These are phyloP conservation scores for Cottus gobio DNA, from an alignment of 2,113 vertebrate genomes.

Conservation along the genomic window DNA sequence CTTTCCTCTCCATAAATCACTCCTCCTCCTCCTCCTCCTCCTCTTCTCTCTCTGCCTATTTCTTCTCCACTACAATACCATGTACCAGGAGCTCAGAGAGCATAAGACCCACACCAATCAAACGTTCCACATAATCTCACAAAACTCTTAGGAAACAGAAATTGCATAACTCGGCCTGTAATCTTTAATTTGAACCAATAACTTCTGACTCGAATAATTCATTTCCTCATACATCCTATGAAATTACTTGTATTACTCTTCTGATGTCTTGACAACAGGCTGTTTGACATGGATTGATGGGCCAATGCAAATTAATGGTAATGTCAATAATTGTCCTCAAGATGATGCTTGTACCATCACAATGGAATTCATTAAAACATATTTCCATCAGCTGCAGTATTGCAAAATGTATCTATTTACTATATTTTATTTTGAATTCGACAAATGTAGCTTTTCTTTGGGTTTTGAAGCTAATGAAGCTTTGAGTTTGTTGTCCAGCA, in stretches of 20 bases:
- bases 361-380: slow-evolving; percentile 13
- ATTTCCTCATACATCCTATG: neutral
- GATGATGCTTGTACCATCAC: neutral
- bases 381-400: neutral
- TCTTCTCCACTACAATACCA: neutral
- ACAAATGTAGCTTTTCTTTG: neutral
- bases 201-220: slow-evolving; percentile 27
- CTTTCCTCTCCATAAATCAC: slow-evolving; percentile 20
- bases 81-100: slow-evolving; percentile 4
- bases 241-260: neutral
- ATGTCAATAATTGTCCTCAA: slow-evolving; percentile 19
- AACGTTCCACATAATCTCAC: slow-evolving; percentile 39
- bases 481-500: neutral
- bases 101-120: slow-evolving; percentile 15
- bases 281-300: slow-evolving; percentile 32
- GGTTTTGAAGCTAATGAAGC: no score
- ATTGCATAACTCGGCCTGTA: slow-evolving; percentile 19
- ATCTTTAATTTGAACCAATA: slow-evolving; percentile 38
- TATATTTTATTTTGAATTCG: neutral
- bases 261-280: slow-evolving; percentile 29
- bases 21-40: slow-evolving; percentile 6
- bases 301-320: slow-evolving; percentile 22
- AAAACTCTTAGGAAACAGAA: slow-evolving; percentile 26
- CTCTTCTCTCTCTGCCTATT: neutral
- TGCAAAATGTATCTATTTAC: neutral